Evolutionary conservation across 2,888 invertebrate genomes (phyloP), one percentile per base, ranked within the genome.

Genomic region (Aromia moschata): DNA sequence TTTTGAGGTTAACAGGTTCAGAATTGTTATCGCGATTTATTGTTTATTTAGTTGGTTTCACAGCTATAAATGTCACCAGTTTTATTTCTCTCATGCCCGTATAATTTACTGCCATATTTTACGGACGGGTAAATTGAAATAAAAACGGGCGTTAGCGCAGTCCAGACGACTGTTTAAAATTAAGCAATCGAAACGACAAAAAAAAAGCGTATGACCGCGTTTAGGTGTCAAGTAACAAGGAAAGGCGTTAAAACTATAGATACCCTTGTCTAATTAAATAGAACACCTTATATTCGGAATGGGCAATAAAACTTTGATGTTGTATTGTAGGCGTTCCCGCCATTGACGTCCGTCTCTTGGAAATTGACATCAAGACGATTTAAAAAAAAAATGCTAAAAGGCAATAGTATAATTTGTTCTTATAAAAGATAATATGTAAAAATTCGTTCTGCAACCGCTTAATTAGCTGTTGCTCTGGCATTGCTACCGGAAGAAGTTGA

Each of bases 61-160:
- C 49, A 16, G 33, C 49, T 14, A 30, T 49, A 49, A 49, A 37
- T 10, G 49, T 49, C 49, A 10, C 49, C 9, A 10, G 38, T 49
- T 49, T 47, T 38, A 43, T 43, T 20, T 43, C 20, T 25, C 38
- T 49, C 49, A 25, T 15, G 20, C 43, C 14, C 16, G 11, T 18
- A 38, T 25, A 49, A 49, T 49, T 49, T 49, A 49, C 49, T 38
- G 38, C 49, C 38, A 49, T 25, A 38, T 49, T 49, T 49, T 49
- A 49, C 25, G 49, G 11, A 25, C 38, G 16, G 38, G 38, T 25
- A 38, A 49, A 49, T 49, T 49, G 38, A 49, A 49, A 49, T 20
- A 38, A 33, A n/a, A 49, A 37, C 38, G 3, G 36, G 36, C 36
- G 36, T 47, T 31, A 14, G 47, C 12, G 36, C 14, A 11, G n/a